phyloP scores from a whole-genome alignment of 64 coral and sea anemone species.

The Montipora sp. region DNA sequence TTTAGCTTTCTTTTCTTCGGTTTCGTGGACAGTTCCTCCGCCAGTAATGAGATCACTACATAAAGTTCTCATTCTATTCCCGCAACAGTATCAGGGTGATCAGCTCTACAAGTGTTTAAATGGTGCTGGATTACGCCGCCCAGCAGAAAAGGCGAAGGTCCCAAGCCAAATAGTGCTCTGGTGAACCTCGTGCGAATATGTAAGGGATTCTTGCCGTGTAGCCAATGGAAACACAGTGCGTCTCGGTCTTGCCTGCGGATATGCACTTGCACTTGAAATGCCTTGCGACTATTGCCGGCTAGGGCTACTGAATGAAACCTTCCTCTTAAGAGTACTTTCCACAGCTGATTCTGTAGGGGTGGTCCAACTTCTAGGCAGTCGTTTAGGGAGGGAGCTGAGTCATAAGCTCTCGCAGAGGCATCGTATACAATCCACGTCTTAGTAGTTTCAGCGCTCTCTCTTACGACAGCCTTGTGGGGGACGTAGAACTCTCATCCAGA shows the following conservation, averaged over 20 bases:
- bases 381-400: slow-evolving; percentile 29
- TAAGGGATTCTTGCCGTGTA: background rate
- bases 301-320: slow-evolving; percentile 10
- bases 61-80: slow-evolving; percentile 24
- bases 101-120: background rate
- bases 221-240: slow-evolving; percentile 36
- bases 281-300: slow-evolving; percentile 29
- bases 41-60: slow-evolving; percentile 48
- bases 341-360: slow-evolving; percentile 35
- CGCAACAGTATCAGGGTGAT: background rate
- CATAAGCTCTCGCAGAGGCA: background rate
- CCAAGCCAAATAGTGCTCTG: background rate
- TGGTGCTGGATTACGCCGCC: background rate
- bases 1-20: background rate
- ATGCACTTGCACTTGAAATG: slow-evolving; percentile 37
- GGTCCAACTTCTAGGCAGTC: slow-evolving; percentile 64
- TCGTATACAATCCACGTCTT: slow-evolving; percentile 35
- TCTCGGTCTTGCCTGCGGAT: slow-evolving; percentile 15
- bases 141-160: background rate
- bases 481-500: slow-evolving; percentile 25
- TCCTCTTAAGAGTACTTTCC: background rate
- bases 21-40: background rate
- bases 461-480: slow-evolving; percentile 57
- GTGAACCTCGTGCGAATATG: background rate
- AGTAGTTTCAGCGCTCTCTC: slow-evolving; percentile 26